Percentiles rank a stretch among this genome's conserved stretches.
Conservation (phyloP, 2,888 invertebrate species). For the Priocnemis perturbator region DNA sequence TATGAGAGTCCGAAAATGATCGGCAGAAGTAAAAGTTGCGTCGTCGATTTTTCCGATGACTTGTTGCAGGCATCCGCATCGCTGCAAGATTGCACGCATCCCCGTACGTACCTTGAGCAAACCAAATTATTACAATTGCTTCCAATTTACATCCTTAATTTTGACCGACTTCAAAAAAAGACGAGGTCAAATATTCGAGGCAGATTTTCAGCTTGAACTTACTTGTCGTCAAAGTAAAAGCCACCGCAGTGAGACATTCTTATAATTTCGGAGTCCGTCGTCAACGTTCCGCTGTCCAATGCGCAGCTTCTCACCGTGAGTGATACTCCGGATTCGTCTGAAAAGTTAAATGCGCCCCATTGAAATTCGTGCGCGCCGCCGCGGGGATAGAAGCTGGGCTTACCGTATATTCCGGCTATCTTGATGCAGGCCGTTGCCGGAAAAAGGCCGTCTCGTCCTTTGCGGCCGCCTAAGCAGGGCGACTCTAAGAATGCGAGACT, state of each 20-base stretch:
- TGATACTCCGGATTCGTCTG: slow-evolving; percentile 87
- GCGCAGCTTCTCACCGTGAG: slow-evolving; percentile 96
- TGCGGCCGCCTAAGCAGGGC: slow-evolving; percentile 96
- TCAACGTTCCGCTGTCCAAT: slow-evolving; percentile 94
- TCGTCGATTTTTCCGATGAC: slow-evolving; percentile 32
- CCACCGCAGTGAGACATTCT: slow-evolving; percentile 98
- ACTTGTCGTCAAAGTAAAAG: slow-evolving; percentile 92
- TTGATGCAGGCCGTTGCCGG: slow-evolving; percentile 98
- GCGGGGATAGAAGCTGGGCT: not conserved
- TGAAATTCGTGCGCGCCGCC: not conserved
- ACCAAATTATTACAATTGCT: no score
- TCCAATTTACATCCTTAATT: no score
- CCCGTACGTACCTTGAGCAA: slow-evolving; percentile 88
- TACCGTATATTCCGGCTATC: slow-evolving; percentile 93
- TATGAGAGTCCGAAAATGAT: slow-evolving; percentile 10
- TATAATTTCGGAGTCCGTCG: slow-evolving; percentile 97
- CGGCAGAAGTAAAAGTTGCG: slow-evolving; percentile 41
- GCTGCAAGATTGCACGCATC: slow-evolving; percentile 95
- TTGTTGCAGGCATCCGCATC: slow-evolving; percentile 93
- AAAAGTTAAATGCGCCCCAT: not conserved
- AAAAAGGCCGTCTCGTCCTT: slow-evolving; percentile 93
- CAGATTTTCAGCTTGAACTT: no score
- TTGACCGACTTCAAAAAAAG: no score
- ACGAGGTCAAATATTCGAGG: no score
- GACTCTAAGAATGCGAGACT: slow-evolving; percentile 89